Evolutionary conservation across 2,797 vertebrate genomes (phyloP).

Genomic region (Morus bassanus): DNA sequence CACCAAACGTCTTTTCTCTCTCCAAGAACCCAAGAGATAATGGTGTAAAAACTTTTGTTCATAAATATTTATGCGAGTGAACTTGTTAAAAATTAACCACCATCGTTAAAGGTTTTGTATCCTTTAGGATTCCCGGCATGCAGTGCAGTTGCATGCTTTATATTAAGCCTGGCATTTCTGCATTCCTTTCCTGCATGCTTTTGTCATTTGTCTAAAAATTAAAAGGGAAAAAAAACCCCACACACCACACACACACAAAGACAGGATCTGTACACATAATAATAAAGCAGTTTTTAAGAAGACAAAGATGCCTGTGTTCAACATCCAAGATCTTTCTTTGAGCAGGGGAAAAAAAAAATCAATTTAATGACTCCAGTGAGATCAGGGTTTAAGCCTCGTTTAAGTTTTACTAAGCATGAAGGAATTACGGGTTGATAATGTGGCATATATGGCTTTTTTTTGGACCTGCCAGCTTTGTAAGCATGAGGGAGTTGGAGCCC

Average conservation of each 20-base stretch:
- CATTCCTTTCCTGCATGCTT: constrained; percentile 70
- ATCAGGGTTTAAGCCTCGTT: constrained; percentile 62
- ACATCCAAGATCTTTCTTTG: constrained; percentile 64
- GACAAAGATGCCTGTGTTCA: constrained; percentile 68
- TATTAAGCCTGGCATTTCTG: constrained; percentile 68
- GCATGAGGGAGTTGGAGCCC: not conserved
- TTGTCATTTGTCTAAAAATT: constrained; percentile 69
- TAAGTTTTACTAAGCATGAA: constrained; percentile 71
- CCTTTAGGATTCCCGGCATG: constrained; percentile 56
- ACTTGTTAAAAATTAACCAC: constrained; percentile 69
- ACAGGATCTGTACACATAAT: constrained; percentile 63
- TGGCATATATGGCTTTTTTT: not conserved
- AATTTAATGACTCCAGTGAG: constrained; percentile 68
- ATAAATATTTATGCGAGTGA: constrained; percentile 65
- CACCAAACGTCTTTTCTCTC: constrained; percentile 44
- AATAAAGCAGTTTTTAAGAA: constrained; percentile 69
- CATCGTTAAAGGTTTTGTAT: constrained; percentile 65
- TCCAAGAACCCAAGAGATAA: constrained; percentile 56
- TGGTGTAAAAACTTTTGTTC: constrained; percentile 60
- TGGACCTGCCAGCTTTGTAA: not conserved
- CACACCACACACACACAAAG: constrained; percentile 67
- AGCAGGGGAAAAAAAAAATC: constrained; percentile 27
- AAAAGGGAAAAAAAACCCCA: constrained; percentile 49
- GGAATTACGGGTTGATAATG: constrained; percentile 64
- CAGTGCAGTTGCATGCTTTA: constrained; percentile 60